phyloP scores from a whole-genome alignment of 2,888 invertebrate genomes.

The Mechanitis mazaeus region DNA sequence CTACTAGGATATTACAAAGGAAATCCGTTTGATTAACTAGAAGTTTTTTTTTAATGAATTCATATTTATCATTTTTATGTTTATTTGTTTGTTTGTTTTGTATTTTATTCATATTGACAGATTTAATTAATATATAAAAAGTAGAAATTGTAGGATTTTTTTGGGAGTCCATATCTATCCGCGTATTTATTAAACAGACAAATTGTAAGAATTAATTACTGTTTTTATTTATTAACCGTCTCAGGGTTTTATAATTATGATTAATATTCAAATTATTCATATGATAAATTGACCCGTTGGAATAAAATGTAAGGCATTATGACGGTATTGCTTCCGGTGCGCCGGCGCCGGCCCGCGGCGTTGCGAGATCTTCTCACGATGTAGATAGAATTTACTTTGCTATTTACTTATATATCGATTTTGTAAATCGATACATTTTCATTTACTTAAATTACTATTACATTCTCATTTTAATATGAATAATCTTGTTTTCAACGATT shows the following conservation, averaged over 20 bases:
- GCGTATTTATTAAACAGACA: no score
- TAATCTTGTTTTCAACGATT: no score
- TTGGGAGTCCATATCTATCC: no score
- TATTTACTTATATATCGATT: constrained; percentile 4
- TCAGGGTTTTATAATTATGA: neutral
- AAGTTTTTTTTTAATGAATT: constrained; percentile 12
- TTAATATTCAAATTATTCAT: constrained; percentile 1
- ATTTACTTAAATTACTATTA: no score
- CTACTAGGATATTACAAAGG: constrained; percentile 6
- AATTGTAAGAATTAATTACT: neutral
- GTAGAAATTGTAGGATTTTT: no score
- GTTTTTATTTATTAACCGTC: neutral
- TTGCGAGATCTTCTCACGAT: constrained; percentile 51
- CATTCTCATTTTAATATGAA: no score
- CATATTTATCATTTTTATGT: constrained; percentile 10
- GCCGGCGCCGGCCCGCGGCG: constrained; percentile 43
- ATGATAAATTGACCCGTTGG: constrained; percentile 10
- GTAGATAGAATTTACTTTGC: constrained; percentile 12
- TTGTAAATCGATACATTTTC: neutral
- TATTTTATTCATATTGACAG: constrained; percentile 22
- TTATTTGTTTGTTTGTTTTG: constrained; percentile 5
- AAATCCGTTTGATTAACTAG: constrained; percentile 14
- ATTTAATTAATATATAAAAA: constrained; percentile 11
- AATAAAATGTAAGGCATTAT: constrained; percentile 31
- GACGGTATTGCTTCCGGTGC: constrained; percentile 50